These are phyloP conservation scores for Drosophila trapezifrons DNA, from an alignment of 1,140 invertebrate genomes.

Conservation along the genomic window DNA sequence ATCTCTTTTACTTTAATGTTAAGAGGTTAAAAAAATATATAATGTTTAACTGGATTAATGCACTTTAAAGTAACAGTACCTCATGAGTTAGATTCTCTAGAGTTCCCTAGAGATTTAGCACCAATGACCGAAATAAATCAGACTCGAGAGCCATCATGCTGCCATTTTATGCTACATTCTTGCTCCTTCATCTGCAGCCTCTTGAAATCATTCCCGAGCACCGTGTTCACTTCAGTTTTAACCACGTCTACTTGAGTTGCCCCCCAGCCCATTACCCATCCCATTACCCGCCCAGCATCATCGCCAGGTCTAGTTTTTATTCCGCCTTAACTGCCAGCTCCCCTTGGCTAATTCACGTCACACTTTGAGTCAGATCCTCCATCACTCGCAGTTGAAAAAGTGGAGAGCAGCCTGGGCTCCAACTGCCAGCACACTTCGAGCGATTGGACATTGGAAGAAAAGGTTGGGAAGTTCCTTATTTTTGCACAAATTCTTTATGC, in stretches of 20 bases:
- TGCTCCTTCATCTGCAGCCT: conserved; percentile 1
- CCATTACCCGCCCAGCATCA: conserved; percentile 43
- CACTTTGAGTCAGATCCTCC: conserved; percentile 62
- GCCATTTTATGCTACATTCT: conserved; percentile 23
- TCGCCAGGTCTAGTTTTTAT: conserved; percentile 31
- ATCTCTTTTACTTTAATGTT: neutral
- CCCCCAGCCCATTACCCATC: conserved; percentile 2
- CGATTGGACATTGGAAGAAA: conserved; percentile 3
- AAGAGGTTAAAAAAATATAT: neutral
- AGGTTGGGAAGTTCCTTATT: neutral
- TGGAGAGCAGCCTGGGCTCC: conserved; percentile 11
- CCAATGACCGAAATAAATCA: conserved; percentile 19
- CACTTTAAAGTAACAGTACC: neutral
- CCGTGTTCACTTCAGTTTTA: conserved; percentile 7
- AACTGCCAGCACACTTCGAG: conserved; percentile 36
- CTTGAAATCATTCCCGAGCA: conserved; percentile 13
- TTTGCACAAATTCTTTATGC: too few species aligned
- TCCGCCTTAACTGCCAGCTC: conserved; percentile 36
- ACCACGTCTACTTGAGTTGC: neutral
- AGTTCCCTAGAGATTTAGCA: neutral
- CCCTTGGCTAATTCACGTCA: conserved; percentile 69
- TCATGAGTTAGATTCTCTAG: neutral
- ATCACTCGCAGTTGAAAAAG: conserved; percentile 49
- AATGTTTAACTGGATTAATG: conserved; percentile 1
- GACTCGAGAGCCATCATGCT: conserved; percentile 1